phyloP scores from a whole-genome alignment of 2,113 vertebrate genomes.

The Tragelaphus buxtoni region DNA sequence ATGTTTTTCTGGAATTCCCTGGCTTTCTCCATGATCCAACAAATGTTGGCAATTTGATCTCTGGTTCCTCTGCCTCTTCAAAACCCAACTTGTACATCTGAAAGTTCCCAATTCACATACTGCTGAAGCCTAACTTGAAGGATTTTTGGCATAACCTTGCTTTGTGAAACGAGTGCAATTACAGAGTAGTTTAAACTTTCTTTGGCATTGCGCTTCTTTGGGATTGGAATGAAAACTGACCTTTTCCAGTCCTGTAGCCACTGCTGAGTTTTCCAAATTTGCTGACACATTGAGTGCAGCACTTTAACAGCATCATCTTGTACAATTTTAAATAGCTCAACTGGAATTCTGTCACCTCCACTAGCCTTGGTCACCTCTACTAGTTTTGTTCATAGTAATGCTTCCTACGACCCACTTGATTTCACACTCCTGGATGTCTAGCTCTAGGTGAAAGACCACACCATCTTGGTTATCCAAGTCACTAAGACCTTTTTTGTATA shows the following conservation, averaged over 20 bases:
- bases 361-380: neutral
- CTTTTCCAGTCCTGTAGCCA: neutral
- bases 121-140: neutral
- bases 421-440: neutral
- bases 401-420: neutral
- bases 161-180: neutral
- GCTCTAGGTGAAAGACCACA: neutral
- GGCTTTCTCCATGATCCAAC: neutral
- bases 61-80: neutral
- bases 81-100: neutral
- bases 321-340: neutral
- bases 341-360: neutral
- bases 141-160: neutral
- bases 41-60: neutral
- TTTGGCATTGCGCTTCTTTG: neutral
- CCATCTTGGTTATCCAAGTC: neutral
- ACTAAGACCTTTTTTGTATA: neutral
- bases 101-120: neutral
- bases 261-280: neutral
- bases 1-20: neutral
- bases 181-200: neutral
- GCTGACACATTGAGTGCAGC: neutral
- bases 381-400: neutral
- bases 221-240: neutral
- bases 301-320: neutral